phyloP scores from a whole-genome alignment of 2,888 invertebrate genomes.

The Sinohyriopsis cumingii region DNA sequence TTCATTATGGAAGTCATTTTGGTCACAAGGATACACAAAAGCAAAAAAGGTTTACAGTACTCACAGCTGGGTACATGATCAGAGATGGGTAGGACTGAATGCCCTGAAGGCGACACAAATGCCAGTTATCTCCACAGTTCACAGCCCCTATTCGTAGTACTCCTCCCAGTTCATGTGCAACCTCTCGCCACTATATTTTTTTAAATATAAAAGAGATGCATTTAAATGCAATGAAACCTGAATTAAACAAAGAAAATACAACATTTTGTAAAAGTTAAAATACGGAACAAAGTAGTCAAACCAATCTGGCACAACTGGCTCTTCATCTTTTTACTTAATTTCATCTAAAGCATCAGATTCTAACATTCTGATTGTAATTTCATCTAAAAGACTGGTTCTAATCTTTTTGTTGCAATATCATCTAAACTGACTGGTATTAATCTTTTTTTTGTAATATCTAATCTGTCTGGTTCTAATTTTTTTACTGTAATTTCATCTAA shows the following conservation, averaged over 20 bases:
- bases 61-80: conserved; percentile 78
- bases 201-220: conserved; percentile 16
- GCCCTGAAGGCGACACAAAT: conserved; percentile 82
- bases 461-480: not conserved
- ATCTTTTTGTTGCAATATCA: not conserved
- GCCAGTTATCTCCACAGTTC: conserved; percentile 89
- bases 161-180: conserved; percentile 85
- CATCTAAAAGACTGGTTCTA: not conserved
- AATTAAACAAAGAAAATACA: not conserved
- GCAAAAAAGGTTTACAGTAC: not conserved
- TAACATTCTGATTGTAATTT: not conserved
- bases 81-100: conserved; percentile 85
- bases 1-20: too few species aligned
- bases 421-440: not conserved
- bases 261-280: too few species aligned
- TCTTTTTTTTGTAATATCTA: not conserved
- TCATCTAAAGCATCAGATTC: too few species aligned
- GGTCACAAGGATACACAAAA: too few species aligned
- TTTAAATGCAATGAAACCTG: not conserved
- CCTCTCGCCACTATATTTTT: conserved; percentile 79
- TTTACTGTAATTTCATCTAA: not conserved
- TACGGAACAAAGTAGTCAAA: too few species aligned
- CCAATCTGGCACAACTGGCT: too few species aligned
- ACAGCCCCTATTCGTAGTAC: conserved; percentile 87
- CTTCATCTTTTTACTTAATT: too few species aligned